A percentile compares a stretch with the other conserved stretches of the same genome.
These are phyloP conservation scores for Aproaerema taeniolella DNA, from an alignment of 2,888 invertebrate genomes.

Conservation along the genomic window DNA sequence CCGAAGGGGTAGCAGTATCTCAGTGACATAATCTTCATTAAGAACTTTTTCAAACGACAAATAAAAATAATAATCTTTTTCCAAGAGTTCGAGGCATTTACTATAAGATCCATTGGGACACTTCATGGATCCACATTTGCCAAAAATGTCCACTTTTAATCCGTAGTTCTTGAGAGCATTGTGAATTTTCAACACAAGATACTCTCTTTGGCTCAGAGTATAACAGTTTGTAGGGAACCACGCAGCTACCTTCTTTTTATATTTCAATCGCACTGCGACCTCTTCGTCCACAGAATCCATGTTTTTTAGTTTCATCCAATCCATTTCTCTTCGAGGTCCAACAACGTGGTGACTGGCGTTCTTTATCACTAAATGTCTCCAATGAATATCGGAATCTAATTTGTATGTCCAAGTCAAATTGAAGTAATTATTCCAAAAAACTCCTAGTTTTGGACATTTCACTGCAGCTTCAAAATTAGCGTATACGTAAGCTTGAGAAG, in stretches of 20 bases:
- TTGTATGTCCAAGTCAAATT: conserved; percentile 61
- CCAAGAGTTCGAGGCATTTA: conserved; percentile 37
- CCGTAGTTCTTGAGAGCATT: conserved; percentile 32
- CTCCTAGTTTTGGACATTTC: conserved; percentile 40
- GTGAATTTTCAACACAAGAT: conserved; percentile 32
- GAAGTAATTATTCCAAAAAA: conserved; percentile 42
- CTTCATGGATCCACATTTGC: conserved; percentile 39
- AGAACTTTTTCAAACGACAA: conserved; percentile 56
- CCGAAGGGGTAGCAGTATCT: conserved; percentile 59
- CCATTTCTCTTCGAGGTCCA: conserved; percentile 36
- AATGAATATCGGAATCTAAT: conserved; percentile 29
- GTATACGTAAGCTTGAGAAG: conserved; percentile 49
- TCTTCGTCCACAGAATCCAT: conserved; percentile 25
- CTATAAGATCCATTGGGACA: conserved; percentile 40
- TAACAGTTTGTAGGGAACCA: conserved; percentile 55
- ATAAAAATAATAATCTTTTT: conserved; percentile 52
- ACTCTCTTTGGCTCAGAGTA: conserved; percentile 41
- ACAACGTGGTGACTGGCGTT: conserved; percentile 36
- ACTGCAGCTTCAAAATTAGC: conserved; percentile 48
- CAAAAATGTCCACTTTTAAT: conserved; percentile 43
- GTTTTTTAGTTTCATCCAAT: conserved; percentile 36
- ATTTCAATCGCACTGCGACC: conserved; percentile 26
- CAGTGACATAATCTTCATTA: conserved; percentile 59
- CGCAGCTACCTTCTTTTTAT: conserved; percentile 39
- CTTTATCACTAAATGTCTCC: conserved; percentile 45